phyloP scores from a whole-genome alignment of 1,140 invertebrate species.

The Polyergus mexicanus region DNA sequence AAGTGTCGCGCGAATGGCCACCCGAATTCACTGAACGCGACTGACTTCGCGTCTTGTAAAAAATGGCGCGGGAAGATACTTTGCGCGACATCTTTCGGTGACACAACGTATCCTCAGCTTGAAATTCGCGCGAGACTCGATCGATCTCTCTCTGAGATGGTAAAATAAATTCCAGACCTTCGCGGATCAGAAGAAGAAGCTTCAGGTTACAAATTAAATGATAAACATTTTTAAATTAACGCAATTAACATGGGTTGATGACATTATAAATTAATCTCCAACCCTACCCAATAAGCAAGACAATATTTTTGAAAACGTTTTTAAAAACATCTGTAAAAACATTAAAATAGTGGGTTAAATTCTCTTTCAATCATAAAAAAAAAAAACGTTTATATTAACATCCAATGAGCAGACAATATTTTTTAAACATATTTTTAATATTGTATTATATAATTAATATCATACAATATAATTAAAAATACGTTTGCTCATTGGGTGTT shows the following conservation, averaged over 20 bases:
- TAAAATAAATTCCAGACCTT: background rate
- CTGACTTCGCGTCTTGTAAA: constrained; percentile 32
- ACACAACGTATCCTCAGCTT: constrained; percentile 40
- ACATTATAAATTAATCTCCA: background rate
- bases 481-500: too few relatives aligned
- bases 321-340: too few relatives aligned
- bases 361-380: too few relatives aligned
- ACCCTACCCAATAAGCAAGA: too few relatives aligned
- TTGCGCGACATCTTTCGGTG: constrained; percentile 56
- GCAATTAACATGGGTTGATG: background rate
- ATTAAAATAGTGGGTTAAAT: too few relatives aligned
- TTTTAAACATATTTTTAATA: too few relatives aligned
- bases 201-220: background rate
- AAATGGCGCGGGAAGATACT: background rate
- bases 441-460: too few relatives aligned
- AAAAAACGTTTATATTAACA: too few relatives aligned
- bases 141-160: constrained; percentile 30
- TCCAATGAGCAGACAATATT: too few relatives aligned
- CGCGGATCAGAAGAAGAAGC: too few relatives aligned
- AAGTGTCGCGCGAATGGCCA: constrained; percentile 47
- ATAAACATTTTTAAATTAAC: constrained; percentile 14
- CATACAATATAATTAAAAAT: too few relatives aligned
- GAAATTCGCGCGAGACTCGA: constrained; percentile 42
- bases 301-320: too few relatives aligned
- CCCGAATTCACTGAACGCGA: constrained; percentile 31